Percentiles rank a stretch among this genome's conserved stretches.
phyloP scores from a whole-genome alignment of 2,888 invertebrate species.

The Brachypterus glaber region DNA sequence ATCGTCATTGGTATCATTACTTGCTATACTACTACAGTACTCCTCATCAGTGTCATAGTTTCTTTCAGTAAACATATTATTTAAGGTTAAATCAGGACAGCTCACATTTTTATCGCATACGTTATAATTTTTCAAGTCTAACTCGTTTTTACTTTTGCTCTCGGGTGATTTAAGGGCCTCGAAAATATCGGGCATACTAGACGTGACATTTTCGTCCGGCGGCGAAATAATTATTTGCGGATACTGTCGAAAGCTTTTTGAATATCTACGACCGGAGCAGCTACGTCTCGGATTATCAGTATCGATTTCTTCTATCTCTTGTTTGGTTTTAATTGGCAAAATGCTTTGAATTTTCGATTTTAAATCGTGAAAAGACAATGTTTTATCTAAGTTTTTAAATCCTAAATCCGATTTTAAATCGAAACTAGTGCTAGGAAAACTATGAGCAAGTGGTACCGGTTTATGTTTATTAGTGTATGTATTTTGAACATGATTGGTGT shows the following conservation, averaged over 20 bases:
- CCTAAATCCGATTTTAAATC: too few relatives aligned
- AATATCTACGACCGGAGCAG: constrained; percentile 26
- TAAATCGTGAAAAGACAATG: constrained; percentile 35
- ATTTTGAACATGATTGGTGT: constrained; percentile 23
- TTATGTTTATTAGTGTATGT: constrained; percentile 32
- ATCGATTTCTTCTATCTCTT: constrained; percentile 13
- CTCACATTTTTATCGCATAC: constrained; percentile 31
- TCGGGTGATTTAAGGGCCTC: constrained; percentile 11
- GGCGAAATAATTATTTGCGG: constrained; percentile 34
- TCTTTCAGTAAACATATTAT: constrained; percentile 17
- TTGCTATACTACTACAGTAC: constrained; percentile 6
- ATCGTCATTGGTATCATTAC: constrained; percentile 7
- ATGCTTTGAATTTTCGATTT: constrained; percentile 36
- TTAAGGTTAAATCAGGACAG: constrained; percentile 32
- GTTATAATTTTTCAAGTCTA: too few relatives aligned
- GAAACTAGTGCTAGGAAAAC: constrained; percentile 12
- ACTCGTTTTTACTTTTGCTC: constrained; percentile 12
- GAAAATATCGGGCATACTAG: constrained; percentile 36
- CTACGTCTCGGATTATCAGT: constrained; percentile 23
- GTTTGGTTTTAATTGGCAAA: constrained; percentile 29
- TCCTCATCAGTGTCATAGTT: constrained; percentile 14
- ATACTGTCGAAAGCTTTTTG: constrained; percentile 32
- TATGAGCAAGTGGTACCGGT: constrained; percentile 12
- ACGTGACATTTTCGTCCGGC: constrained; percentile 30
- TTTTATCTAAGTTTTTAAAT: constrained; percentile 29